Evolutionary conservation across 35 echinoderm and acorn worm genomes (phyloP).

Genomic region (Apostichopus parvimensis): DNA sequence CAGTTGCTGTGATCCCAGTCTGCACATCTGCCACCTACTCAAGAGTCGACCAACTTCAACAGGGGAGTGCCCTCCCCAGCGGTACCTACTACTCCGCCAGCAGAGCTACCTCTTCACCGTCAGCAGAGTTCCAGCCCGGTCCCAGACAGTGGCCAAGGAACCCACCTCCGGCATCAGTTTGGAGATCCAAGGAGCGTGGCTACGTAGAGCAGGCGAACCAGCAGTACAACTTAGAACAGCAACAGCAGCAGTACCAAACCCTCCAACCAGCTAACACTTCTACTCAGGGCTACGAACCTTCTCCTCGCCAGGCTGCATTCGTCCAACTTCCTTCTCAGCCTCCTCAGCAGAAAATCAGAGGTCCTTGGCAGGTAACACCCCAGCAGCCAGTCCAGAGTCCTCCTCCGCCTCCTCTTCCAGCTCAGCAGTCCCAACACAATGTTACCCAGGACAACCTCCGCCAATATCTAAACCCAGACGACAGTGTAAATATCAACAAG

Average conservation of each 20-base stretch:
- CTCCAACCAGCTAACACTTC: constrained; percentile 24
- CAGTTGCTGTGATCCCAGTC: too few species aligned
- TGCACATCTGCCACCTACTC: too few species aligned
- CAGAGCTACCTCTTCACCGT: not conserved
- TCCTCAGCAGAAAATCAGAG: constrained; percentile 21
- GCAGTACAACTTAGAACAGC: constrained; percentile 33
- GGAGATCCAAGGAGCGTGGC: constrained; percentile 27
- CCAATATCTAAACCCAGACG: not conserved
- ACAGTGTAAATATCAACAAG: constrained; percentile 31
- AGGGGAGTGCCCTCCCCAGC: not conserved
- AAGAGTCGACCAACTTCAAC: not conserved
- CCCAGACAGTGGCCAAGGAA: constrained; percentile 27
- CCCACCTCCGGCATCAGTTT: constrained; percentile 26
- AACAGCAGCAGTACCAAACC: constrained; percentile 33
- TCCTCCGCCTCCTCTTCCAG: not conserved
- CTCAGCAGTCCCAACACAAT: not conserved
- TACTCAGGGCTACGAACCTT: not conserved
- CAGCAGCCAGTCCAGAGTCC: constrained; percentile 8
- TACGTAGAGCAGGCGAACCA: constrained; percentile 27
- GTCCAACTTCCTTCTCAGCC: too few species aligned
- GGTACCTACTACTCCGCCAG: constrained; percentile 22
- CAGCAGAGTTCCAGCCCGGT: constrained; percentile 39
- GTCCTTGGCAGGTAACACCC: constrained; percentile 27
- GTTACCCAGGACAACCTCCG: not conserved
- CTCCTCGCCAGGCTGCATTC: too few species aligned